Base-by-base conservation (phyloP, 2,888 invertebrate species). In the Pristionchus japonicus region DNA sequence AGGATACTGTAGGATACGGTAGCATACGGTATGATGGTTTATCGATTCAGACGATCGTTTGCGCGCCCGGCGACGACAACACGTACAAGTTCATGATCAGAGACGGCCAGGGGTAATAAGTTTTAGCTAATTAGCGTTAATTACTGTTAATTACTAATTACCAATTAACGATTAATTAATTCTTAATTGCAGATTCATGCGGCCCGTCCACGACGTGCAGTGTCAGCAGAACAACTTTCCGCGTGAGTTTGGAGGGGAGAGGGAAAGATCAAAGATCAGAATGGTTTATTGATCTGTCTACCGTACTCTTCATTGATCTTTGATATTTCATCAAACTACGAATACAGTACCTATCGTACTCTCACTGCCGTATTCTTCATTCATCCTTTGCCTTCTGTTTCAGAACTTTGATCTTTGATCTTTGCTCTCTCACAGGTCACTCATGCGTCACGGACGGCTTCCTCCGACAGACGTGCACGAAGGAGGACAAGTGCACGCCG, bases 391-490 rank as follows among this genome's bases (percentile, higher is more conserved):
- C 57, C 20, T 67, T 3, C 31, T 6, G 27, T n/a, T 27, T 27
- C 31, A 3, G 11, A 67, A n/a, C 23, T 11, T 20, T 67, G 64
- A 67, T 40, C 37, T 47, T 47, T 47, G 47, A 9, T 47, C 47
- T 47, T 13, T 13, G 13, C 13, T 47, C 47, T 47, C 17, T 67
- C 67, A 7, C 74, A 74, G 74, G 74, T 74, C 74, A 74, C n/a
- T 74, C 74, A n/a, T 74, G 74, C 74, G 74, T 74, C 74, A 40
- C 74, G 7, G 74, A 74, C n/a, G 74, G 74, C 11, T 74, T 74
- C 40, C 40, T 74, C 1, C 20, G 23, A 43, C 74, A 74, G 74
- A n/a, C 37, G 40, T 74, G 74, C 74, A 74, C 74, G 74, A 40
- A 37, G 37, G 20, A 7, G 4, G 74, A 20, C 7, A 37, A 13